Percentiles rank a stretch among this genome's conserved stretches.
Conservation (phyloP, 2,888 invertebrate species). For the Clostera curtula region DNA sequence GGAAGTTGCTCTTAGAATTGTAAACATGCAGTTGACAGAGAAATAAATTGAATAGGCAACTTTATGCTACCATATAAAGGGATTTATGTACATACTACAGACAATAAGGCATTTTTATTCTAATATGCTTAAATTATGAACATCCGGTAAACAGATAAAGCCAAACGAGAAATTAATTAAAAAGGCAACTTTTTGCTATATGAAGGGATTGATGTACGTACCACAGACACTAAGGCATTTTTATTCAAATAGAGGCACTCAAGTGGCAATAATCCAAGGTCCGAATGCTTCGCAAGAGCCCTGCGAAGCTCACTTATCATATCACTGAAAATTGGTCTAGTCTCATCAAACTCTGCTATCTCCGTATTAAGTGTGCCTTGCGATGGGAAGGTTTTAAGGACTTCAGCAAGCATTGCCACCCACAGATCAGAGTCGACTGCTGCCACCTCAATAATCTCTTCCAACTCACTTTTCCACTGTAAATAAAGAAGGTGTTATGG, state of each 20-base stretch:
- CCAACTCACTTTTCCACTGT: constrained; percentile 94
- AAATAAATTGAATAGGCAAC: too few relatives aligned
- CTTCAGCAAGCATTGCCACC: constrained; percentile 98
- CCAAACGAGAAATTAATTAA: too few relatives aligned
- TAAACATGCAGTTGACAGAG: too few relatives aligned
- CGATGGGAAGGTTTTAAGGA: constrained; percentile 93
- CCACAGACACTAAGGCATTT: constrained; percentile 91
- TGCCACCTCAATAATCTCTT: constrained; percentile 95
- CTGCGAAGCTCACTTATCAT: constrained; percentile 89
- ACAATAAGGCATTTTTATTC: too few relatives aligned
- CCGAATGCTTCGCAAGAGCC: constrained; percentile 88
- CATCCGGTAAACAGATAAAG: too few relatives aligned
- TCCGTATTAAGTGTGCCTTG: constrained; percentile 93
- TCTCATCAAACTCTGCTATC: constrained; percentile 90
- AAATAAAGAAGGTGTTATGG: constrained; percentile 30
- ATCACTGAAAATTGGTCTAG: constrained; percentile 91
- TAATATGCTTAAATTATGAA: too few relatives aligned
- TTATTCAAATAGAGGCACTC: constrained; percentile 98
- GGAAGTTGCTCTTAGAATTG: too few relatives aligned
- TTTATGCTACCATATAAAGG: too few relatives aligned
- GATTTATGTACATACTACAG: too few relatives aligned
- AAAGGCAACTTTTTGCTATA: too few relatives aligned
- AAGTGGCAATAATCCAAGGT: constrained; percentile 90
- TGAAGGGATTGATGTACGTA: constrained; percentile 46
- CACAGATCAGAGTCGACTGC: constrained; percentile 95